A percentile compares a stretch with the other conserved stretches of the same genome.
These are phyloP conservation scores for Loris lydekkerianus DNA, from an alignment of 2,797 vertebrate species.

Conservation along the genomic window DNA sequence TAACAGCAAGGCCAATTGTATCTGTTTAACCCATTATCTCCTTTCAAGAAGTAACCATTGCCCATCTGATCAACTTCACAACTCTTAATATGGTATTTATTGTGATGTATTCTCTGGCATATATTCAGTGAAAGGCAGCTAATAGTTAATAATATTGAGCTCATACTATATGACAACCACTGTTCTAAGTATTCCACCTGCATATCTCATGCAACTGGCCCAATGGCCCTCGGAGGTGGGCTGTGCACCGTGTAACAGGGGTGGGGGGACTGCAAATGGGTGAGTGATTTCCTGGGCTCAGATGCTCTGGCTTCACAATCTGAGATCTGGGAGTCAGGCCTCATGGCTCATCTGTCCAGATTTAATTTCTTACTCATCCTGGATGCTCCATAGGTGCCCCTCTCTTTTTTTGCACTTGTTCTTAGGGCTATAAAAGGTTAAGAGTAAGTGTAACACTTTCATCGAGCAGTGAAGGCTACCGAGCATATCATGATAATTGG, in stretches of 20 bases:
- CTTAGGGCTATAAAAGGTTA: slow-evolving; percentile 42
- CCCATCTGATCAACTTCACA: not conserved
- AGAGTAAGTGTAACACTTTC: slow-evolving; percentile 64
- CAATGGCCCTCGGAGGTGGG: not conserved
- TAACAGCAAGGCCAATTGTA: accelerated
- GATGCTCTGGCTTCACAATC: accelerated
- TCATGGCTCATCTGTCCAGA: accelerated
- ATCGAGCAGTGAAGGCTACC: slow-evolving; percentile 59
- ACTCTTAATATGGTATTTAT: accelerated
- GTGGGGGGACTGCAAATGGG: not conserved
- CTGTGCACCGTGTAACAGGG: not conserved
- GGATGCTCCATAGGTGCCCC: accelerated
- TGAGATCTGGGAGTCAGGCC: not conserved
- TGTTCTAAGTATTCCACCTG: not conserved
- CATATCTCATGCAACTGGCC: not conserved
- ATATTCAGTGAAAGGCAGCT: not conserved
- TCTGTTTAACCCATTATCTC: not conserved
- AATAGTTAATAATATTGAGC: not conserved
- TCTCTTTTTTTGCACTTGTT: not conserved
- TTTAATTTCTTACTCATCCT: not conserved
- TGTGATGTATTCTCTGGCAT: not conserved
- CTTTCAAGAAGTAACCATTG: not conserved
- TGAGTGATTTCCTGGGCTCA: not conserved
- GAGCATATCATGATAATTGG: slow-evolving; percentile 67
- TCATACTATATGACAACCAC: not conserved